Evolutionary conservation across 2,797 vertebrate species (phyloP).

Genomic region (Champsocephalus gunnari): DNA sequence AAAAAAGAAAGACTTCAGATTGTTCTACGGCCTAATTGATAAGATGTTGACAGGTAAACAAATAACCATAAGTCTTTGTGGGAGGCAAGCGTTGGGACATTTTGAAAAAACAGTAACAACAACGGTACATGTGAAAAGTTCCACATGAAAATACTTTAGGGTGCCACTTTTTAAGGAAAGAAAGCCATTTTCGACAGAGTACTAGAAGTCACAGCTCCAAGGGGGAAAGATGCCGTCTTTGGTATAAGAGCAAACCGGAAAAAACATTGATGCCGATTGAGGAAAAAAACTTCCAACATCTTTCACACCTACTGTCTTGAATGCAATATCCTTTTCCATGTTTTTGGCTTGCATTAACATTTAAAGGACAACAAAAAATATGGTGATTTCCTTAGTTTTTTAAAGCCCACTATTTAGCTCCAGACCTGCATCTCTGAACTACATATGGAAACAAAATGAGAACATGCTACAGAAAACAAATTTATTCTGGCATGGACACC

Average conservation of each 20-base stretch:
- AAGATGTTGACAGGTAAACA: slow-evolving; percentile 29
- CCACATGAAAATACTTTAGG: slow-evolving; percentile 58
- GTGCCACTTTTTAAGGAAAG: slow-evolving; percentile 39
- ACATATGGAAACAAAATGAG: slow-evolving; percentile 66
- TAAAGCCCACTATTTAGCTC: slow-evolving; percentile 79
- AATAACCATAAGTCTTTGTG: slow-evolving; percentile 22
- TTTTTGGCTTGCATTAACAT: slow-evolving; percentile 86
- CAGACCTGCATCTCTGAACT: slow-evolving; percentile 85
- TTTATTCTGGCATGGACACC: slow-evolving; percentile 92
- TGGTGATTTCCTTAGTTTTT: slow-evolving; percentile 79
- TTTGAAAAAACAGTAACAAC: slow-evolving; percentile 52
- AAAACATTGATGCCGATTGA: slow-evolving; percentile 74
- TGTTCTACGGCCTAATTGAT: slow-evolving; percentile 31
- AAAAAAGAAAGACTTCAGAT: slow-evolving; percentile 36
- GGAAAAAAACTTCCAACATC: slow-evolving; percentile 62
- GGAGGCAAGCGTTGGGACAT: slow-evolving; percentile 30
- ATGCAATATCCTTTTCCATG: slow-evolving; percentile 83
- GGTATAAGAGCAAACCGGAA: slow-evolving; percentile 87
- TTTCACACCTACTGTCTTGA: slow-evolving; percentile 87
- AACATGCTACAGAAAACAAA: slow-evolving; percentile 96
- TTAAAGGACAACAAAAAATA: slow-evolving; percentile 76
- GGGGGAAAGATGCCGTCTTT: slow-evolving; percentile 86
- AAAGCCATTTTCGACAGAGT: slow-evolving; percentile 61
- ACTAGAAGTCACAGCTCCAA: slow-evolving; percentile 69
- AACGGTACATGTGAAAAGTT: slow-evolving; percentile 57